Evolutionary conservation across 1,140 invertebrate genomes (phyloP).

Genomic region (Steinernema feltiae): DNA sequence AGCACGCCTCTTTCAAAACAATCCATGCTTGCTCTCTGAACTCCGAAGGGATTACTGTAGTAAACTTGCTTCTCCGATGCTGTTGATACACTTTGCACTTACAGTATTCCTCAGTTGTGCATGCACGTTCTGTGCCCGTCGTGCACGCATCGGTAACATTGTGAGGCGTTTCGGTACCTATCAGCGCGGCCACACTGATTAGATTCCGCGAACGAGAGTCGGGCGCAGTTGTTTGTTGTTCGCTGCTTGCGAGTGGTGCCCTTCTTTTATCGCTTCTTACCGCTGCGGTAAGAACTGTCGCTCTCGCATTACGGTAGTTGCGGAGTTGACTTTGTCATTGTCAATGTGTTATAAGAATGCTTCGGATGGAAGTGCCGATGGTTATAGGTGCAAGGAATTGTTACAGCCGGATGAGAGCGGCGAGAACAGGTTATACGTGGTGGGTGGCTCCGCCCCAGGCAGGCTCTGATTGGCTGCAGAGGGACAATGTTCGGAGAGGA

Average conservation of each 20-base stretch:
- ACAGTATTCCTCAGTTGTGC: too few relatives aligned
- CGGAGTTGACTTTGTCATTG: background rate
- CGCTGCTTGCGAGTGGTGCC: background rate
- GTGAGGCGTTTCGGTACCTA: background rate
- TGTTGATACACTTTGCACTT: too few relatives aligned
- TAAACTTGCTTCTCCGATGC: too few relatives aligned
- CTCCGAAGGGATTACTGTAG: too few relatives aligned
- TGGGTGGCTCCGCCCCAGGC: constrained; percentile 2
- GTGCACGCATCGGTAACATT: background rate
- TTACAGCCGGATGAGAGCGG: background rate
- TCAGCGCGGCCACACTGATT: background rate
- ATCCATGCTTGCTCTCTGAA: too few relatives aligned
- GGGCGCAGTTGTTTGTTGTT: constrained; percentile 5
- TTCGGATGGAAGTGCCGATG: background rate
- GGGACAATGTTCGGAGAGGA: constrained; percentile 10
- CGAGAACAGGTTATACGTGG: constrained; percentile 1
- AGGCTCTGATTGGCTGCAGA: background rate
- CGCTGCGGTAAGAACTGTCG: too few relatives aligned
- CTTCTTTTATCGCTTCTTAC: background rate
- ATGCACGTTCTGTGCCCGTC: too few relatives aligned
- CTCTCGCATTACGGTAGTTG: too few relatives aligned
- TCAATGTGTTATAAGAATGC: background rate
- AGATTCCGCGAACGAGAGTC: background rate
- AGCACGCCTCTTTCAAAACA: too few relatives aligned
- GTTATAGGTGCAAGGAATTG: constrained; percentile 11